A percentile compares a stretch with the other conserved stretches of the same genome.
These are phyloP conservation scores for Zaprionus camerounensis DNA, from an alignment of 1,140 invertebrate species.

Conservation along the genomic window DNA sequence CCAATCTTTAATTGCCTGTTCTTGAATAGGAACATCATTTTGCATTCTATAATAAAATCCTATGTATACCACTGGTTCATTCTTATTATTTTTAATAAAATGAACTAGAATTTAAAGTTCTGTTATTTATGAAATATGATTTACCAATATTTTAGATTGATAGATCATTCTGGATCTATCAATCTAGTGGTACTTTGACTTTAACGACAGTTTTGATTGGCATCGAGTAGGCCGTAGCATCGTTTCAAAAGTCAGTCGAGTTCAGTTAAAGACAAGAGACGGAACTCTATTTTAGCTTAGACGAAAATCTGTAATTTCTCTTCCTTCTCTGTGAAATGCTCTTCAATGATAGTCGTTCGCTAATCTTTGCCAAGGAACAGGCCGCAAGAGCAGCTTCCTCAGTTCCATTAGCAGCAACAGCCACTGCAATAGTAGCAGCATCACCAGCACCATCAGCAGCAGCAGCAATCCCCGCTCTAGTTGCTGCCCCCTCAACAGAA, in stretches of 20 bases:
- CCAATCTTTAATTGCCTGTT: too few relatives aligned
- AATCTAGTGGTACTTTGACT: background rate
- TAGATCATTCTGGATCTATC: too few relatives aligned
- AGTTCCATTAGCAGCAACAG: background rate
- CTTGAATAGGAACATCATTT: too few relatives aligned
- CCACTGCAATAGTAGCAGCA: background rate
- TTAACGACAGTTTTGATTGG: background rate
- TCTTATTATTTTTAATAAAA: background rate
- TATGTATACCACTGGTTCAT: too few relatives aligned
- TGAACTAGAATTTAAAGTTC: background rate
- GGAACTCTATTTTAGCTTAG: background rate
- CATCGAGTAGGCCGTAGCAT: background rate
- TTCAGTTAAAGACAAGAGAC: background rate
- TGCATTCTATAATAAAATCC: too few relatives aligned
- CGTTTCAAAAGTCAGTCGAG: background rate
- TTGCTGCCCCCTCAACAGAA: background rate
- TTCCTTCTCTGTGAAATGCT: background rate
- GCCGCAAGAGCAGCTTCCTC: background rate
- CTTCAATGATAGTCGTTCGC: background rate
- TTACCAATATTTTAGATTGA: background rate
- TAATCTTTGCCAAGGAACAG: background rate
- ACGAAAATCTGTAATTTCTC: constrained; percentile 1
- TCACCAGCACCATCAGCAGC: background rate
- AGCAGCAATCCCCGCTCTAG: background rate
- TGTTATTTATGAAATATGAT: background rate